Conservation (phyloP, 2,797 vertebrate species). For the Diplodus sargus region DNA sequence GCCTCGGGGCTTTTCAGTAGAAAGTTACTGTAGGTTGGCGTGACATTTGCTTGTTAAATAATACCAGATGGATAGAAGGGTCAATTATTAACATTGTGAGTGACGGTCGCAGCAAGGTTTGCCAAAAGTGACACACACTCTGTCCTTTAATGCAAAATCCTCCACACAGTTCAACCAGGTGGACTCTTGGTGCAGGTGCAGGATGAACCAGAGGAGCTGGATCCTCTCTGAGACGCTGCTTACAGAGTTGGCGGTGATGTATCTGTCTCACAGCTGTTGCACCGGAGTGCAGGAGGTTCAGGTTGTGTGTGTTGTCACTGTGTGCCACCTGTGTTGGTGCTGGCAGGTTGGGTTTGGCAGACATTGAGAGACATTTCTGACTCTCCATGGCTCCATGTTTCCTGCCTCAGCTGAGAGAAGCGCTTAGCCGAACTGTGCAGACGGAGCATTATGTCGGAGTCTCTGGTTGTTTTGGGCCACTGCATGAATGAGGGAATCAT, state of each 20-base stretch:
- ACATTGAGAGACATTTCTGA: constrained; percentile 13
- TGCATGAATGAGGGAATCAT: background rate
- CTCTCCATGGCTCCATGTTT: constrained; percentile 39
- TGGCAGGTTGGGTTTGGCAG: constrained; percentile 45
- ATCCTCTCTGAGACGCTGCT: background rate
- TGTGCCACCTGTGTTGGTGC: constrained; percentile 48
- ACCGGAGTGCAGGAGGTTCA: constrained; percentile 21
- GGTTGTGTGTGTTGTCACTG: constrained; percentile 31
- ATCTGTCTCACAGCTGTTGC: constrained; percentile 44
- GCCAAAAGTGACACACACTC: background rate
- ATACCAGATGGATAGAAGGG: constrained; percentile 44
- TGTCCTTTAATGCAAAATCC: constrained; percentile 12
- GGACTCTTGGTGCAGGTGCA: constrained; percentile 4
- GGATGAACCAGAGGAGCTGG: background rate
- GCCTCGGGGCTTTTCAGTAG: constrained; percentile 35
- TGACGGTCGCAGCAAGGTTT: constrained; percentile 17
- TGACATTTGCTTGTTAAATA: constrained; percentile 29
- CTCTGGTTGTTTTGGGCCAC: constrained; percentile 1
- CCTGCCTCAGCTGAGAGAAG: constrained; percentile 27
- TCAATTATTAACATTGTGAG: constrained; percentile 52
- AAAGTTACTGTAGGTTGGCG: constrained; percentile 11
- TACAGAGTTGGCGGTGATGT: constrained; percentile 2
- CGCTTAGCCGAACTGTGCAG: constrained; percentile 28
- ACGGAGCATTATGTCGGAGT: background rate
- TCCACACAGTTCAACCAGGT: constrained; percentile 7